These are phyloP conservation scores for Philantomba maxwellii DNA, from an alignment of 2,113 vertebrate genomes.

Conservation along the genomic window DNA sequence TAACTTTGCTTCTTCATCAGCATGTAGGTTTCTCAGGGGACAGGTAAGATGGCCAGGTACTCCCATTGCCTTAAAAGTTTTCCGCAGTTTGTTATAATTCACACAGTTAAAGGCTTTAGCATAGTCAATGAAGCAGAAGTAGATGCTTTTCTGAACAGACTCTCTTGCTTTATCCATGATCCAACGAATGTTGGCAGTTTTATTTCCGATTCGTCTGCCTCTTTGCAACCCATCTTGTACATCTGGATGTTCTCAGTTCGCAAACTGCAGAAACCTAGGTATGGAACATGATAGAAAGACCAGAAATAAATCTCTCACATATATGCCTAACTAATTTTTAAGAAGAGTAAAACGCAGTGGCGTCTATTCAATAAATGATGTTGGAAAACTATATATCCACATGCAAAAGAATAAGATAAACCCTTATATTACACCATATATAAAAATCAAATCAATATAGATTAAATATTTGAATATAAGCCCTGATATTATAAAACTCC, in stretches of 20 bases:
- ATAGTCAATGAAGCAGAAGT: neutral
- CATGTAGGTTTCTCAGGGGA: neutral
- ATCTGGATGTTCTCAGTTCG: neutral
- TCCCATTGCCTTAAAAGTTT: neutral
- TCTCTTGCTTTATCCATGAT: neutral
- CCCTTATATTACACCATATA: neutral
- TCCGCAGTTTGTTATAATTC: neutral
- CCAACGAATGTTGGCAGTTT: neutral
- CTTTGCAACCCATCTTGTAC: neutral
- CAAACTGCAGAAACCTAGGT: neutral
- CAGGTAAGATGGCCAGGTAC: neutral
- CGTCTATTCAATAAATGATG: neutral
- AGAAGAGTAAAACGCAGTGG: neutral
- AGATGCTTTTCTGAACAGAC: neutral
- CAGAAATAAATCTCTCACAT: neutral
- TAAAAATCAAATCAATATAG: neutral
- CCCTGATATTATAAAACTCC: neutral
- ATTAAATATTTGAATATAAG: neutral
- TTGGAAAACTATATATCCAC: neutral
- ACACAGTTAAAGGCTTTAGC: neutral
- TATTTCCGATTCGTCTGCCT: neutral
- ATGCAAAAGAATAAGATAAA: neutral
- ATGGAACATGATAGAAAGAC: neutral
- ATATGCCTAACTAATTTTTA: neutral
- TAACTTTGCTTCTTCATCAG: neutral